Evolutionary conservation across 2,888 invertebrate genomes (phyloP), one percentile per base, ranked within the genome.

Genomic region (Deilephila porcellus): DNA sequence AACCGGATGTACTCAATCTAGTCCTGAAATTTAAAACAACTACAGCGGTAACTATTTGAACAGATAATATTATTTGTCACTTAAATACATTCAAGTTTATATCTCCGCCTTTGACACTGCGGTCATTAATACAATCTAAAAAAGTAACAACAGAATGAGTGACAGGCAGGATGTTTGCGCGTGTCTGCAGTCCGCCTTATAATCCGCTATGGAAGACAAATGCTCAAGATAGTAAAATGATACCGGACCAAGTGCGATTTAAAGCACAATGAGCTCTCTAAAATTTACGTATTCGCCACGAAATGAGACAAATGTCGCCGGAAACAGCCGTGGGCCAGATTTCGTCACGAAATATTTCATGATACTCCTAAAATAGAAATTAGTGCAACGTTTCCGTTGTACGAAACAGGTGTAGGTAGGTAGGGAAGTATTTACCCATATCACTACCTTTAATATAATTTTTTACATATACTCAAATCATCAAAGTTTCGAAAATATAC

Each of bases 191-290:
- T 70, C 79, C 25, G 78, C 86, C 83, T 85, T 84, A 86, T 79
- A 80, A 87, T 84, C 79, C 77, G 80, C 86, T 82, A 84, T 85
- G 83, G 82, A 88, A 88, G 90, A 91, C 91, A 89, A 91, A 91
- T 90, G 89, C 82, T 75, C 80, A 73, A 84, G 89, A 90, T 90
- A 90, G 82, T 79, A 81, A 82, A 88, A 86, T 88, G 89, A 90
- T 90, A 91, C 83, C 84, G 86, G 83, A 74, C 81, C 81, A 76
- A 82, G 88, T 84, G 83, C 85, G 86, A 90, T 88, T 87, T 89
- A 86, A 83, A 83, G 80, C 82, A 84, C 88, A 88, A 87, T 86
- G 81, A 78, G 80, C 73, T 76, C 81, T 81, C 80, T 81, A 82
- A 87, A 87, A 88, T 88, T 86, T 86, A 86, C 84, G 76, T 78